Evolutionary conservation across 92 coral and sea anemone genomes (phyloP).

Genomic region (Micromussa lordhowensis): DNA sequence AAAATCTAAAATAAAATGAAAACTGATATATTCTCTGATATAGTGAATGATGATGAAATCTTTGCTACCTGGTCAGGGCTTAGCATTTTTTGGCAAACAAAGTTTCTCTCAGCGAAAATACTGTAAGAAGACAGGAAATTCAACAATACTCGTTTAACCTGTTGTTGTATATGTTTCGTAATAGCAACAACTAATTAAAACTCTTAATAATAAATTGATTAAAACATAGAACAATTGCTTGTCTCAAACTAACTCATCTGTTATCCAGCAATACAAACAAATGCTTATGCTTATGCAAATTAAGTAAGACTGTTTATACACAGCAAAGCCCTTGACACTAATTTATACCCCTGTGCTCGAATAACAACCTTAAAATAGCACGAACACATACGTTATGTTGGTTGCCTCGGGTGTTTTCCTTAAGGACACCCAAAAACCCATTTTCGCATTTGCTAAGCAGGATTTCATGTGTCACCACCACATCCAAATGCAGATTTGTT

Average conservation of each 20-base stretch:
- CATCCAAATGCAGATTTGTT: not conserved
- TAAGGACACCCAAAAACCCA: not conserved
- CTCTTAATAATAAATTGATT: not conserved
- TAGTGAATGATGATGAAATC: too few relatives aligned
- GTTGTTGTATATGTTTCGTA: not conserved
- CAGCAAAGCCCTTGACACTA: not conserved
- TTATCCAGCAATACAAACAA: not conserved
- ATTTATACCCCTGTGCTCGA: not conserved
- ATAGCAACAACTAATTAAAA: not conserved
- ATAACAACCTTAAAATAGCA: not conserved
- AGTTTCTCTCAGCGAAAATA: too few relatives aligned
- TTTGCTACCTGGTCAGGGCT: too few relatives aligned
- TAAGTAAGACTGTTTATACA: not conserved
- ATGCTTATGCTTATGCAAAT: not conserved
- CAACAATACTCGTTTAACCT: not conserved
- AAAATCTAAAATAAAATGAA: too few relatives aligned
- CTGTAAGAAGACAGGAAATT: too few relatives aligned
- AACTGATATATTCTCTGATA: too few relatives aligned
- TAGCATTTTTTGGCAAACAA: too few relatives aligned
- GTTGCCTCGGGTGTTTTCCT: not conserved
- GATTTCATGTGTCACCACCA: not conserved
- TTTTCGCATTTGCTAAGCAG: not conserved
- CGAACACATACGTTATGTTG: not conserved
- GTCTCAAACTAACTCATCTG: not conserved
- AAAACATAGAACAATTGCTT: not conserved